phyloP scores from a whole-genome alignment of 2,113 vertebrate species.

The Paradoxurus hermaphroditus region DNA sequence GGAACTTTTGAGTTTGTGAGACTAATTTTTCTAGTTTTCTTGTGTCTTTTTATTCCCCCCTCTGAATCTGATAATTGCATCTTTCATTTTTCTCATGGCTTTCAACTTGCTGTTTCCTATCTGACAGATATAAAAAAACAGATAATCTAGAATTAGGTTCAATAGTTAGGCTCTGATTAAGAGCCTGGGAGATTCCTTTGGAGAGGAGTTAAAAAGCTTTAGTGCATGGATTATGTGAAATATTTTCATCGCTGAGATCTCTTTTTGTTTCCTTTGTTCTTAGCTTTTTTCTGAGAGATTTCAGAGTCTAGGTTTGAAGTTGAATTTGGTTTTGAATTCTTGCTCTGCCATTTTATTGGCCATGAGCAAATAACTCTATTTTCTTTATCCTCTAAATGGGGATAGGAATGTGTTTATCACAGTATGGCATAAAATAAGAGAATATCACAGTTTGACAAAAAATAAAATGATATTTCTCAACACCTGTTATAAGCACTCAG shows the following conservation, averaged over 20 bases:
- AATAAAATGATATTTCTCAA: neutral
- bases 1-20: neutral
- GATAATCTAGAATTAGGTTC: neutral
- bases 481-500: neutral
- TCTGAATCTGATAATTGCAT: constrained; percentile 18
- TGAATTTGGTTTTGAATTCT: neutral
- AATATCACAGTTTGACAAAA: neutral
- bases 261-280: neutral
- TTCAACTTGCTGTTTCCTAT: constrained; percentile 11
- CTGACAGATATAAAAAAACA: constrained; percentile 5
- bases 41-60: neutral
- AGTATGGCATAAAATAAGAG: neutral
- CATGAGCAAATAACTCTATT: neutral
- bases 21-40: constrained; percentile 19
- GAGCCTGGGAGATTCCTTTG: neutral
- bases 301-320: neutral
- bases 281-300: neutral
- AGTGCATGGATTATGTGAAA: neutral
- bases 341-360: neutral
- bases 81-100: neutral
- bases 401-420: neutral
- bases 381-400: neutral
- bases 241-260: neutral
- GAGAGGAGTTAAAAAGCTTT: neutral
- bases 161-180: constrained; percentile 26